Base-by-base conservation (phyloP, 2,113 vertebrate genomes). In the Canis aureus region DNA sequence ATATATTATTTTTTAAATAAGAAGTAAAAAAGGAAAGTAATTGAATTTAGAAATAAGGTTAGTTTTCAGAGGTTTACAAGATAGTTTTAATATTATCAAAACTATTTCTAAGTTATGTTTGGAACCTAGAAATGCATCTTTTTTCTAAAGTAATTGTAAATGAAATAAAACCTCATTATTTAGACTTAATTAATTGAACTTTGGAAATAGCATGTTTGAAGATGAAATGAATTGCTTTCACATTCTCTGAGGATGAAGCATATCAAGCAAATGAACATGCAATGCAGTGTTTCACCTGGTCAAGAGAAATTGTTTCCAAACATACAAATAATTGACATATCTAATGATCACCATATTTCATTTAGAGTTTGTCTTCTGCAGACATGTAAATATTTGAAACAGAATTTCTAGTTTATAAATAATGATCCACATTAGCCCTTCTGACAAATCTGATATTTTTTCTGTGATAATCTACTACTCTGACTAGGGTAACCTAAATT, bases 11-110 rank as follows among this genome's bases (percentile, higher is more conserved):
- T 97, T 95, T 96, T 12, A 91, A 97, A 88, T 97, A 98, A 97
- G 97, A 98, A 96, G 95, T 97, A 84, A 88, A 96, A 92, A 98
- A 98, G 97, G 97, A 97, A 97, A 38, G 57, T 81, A 35, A 59
- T 59, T 60, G 96, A 97, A 97, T 66, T 97, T 88, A 35, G 3
- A 98, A 62, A 38, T 96, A 59, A 97, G 97, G 96, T 97, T 98
- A 94, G 49, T 92, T 92, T 98, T 98, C 94, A 97, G 87, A 97
- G 96, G 66, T 84, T 64, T 55, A 69, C 80, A 96, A 89, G 98
- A 91, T 97, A 95, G 76, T 82, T 96, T 93, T 94, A 94, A 84
- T 84, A 97, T 91, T 96, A 87, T 84, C 97, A 91, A 98, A 96
- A 97, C 73, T 32, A 79, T 79, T 32, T 8, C 76, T 55, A 32